Base-by-base conservation (phyloP, 2,797 vertebrate genomes). In the Poecilia gillii region DNA sequence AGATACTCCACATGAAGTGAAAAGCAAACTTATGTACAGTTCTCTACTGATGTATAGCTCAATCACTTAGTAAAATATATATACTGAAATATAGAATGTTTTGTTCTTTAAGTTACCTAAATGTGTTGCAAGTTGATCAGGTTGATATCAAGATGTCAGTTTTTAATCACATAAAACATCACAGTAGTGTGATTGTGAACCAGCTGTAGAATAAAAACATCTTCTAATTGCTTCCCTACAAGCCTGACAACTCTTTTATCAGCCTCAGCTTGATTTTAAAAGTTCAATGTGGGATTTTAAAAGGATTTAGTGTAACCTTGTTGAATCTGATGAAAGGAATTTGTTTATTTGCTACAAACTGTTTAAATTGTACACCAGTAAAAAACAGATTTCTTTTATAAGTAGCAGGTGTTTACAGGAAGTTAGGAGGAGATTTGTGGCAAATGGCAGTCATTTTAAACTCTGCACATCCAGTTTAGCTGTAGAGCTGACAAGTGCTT, bases 371-470 rank as follows among this genome's bases (percentile, higher is more conserved):
- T 4, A 6, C 0, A 8, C 3, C 0, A 0, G 20, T 70, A 70
- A 70, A 70, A 70, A 70, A 70, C 20, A n/a, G 23, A 45, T 45
- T 70, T 43, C 9, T 70, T 70, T 70, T 45, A 28, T 16, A 72
- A 72, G 41, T 20, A 28, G 43, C n/a, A 14, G n/a, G 25, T 72
- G 25, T 72, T 46, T 46, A 72, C 68, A 72, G 13, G n/a, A 72
- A 45, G 68, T 72, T 72, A 72, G 46, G 49, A 73, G 47, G 72
- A 73, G 46, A 49, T 33, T 49, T 73, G 31, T 51, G 25, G 33
- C 31, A 73, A 73, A 36, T 73, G 46, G 28, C 45, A 47, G 71
- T 49, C 43, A 33, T 31, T 72, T 47, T 31, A 51, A 36, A 33
- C 72, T 36, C 3, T 11, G 31, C 11, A 12, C 47, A 73, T 53